Base-by-base conservation (phyloP, 2,888 invertebrate species). In the Argyresthia albistria region DNA sequence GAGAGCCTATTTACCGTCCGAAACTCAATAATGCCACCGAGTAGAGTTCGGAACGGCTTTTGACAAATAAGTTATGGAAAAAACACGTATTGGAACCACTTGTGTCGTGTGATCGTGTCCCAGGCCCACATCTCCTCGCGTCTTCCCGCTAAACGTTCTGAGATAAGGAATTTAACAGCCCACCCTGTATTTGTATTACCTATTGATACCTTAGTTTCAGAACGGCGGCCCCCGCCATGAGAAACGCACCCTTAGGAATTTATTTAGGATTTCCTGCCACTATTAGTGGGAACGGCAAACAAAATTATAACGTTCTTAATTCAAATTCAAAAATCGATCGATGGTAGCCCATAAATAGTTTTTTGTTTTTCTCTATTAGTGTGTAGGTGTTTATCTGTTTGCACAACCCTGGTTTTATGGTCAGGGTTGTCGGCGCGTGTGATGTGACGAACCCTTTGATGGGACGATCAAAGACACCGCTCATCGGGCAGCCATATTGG, bases 161-260 rank as follows among this genome's bases (percentile, higher is more conserved):
- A 82, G 83, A 86, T 83, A 83, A 60, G 82, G 84, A 84, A 83
- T 84, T 83, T 83, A 83, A 78, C 80, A 71, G 69, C 71, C 75
- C 63, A 76, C 76, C 72, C 77, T 67, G 67, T 76, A 73, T 79
- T 76, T 79, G 68, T 16, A 25, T 54, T 25, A 51, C 36, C 37
- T 52, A 46, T 39, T 51, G 51, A 35, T 45, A 52, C 46, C 46
- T 46, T 49, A 35, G 16, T 43, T 36, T 46, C 45, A 35, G 36
- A 53, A 43, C 43, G 42, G 7, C 4, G 39, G 25, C 52, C 16
- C 35, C 12, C 46, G 14, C 51, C 46, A 15, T 52, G 52, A 25
- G 37, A 52, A 46, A 14, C 35, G 12, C n/a, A 14, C 42, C 35
- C 43, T 43, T n/a, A 42, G 8, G 35, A 39, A 52, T 52, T 52